These are phyloP conservation scores for Panthera tigris DNA, from an alignment of 2,113 vertebrate species.

Conservation along the genomic window DNA sequence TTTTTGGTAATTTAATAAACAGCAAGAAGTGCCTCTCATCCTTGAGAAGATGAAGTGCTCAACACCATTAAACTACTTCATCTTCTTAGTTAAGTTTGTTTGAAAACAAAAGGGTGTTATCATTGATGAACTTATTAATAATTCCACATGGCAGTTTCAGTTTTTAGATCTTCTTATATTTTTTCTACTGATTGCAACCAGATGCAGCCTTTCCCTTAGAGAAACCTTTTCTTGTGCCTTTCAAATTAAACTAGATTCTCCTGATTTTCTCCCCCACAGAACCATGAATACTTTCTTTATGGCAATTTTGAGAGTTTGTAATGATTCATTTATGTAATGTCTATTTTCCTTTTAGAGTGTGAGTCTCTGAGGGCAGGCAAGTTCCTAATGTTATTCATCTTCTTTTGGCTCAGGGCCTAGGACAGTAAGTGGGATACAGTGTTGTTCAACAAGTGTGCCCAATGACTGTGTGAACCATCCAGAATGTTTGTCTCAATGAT, in stretches of 20 bases:
- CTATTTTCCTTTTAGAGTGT: background rate
- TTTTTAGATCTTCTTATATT: background rate
- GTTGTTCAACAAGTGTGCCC: background rate
- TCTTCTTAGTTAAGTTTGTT: background rate
- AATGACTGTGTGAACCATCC: background rate
- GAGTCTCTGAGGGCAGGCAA: background rate
- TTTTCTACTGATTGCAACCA: background rate
- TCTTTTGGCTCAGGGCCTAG: no score
- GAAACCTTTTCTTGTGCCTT: background rate
- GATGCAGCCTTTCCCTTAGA: background rate
- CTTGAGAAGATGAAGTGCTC: background rate
- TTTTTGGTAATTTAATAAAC: background rate
- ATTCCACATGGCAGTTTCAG: background rate
- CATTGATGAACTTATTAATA: background rate
- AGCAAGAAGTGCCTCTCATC: background rate
- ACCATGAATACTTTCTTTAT: background rate
- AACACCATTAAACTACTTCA: background rate
- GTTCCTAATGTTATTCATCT: background rate
- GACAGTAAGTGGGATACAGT: background rate
- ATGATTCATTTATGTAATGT: background rate
- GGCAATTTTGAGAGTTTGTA: background rate
- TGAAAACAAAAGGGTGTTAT: background rate
- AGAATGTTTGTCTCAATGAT: background rate
- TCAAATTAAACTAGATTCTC: background rate
- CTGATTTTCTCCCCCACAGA: background rate